Evolutionary conservation across 2,113 vertebrate species (phyloP).

Genomic region (Coptodon rendalli): DNA sequence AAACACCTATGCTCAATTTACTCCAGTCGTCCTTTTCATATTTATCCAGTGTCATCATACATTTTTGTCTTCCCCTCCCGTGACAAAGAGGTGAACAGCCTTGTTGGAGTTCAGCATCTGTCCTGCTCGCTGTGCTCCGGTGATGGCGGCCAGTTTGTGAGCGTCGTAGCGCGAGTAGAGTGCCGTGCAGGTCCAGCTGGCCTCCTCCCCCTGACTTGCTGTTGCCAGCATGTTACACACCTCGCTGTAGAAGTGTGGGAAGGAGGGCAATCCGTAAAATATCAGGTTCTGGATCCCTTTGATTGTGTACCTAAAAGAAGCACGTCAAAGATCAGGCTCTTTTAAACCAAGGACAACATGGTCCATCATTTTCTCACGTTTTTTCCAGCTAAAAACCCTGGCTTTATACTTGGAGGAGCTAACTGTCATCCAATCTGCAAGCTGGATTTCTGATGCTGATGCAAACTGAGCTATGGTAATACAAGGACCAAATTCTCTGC

Average conservation of each 20-base stretch:
- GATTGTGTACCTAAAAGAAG: conserved; percentile 79
- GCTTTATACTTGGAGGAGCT: neutral
- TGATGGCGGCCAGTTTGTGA: conserved; percentile 82
- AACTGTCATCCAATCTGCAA: neutral
- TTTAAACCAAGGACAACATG: neutral
- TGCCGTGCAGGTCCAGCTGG: conserved; percentile 90
- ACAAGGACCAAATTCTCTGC: neutral
- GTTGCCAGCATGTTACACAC: conserved; percentile 91
- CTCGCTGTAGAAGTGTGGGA: conserved; percentile 94
- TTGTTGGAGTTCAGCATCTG: conserved; percentile 93
- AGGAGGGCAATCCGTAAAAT: conserved; percentile 91
- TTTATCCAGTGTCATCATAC: conserved; percentile 44
- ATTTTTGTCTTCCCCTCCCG: conserved; percentile 78
- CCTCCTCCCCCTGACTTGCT: conserved; percentile 68
- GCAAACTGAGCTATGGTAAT: neutral
- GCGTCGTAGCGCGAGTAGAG: conserved; percentile 90
- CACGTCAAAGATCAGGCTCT: neutral
- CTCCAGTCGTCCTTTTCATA: neutral
- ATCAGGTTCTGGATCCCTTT: conserved; percentile 91
- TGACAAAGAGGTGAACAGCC: conserved; percentile 89
- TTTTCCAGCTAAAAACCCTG: neutral
- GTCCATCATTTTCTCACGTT: neutral
- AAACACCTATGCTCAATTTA: neutral
- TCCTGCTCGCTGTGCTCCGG: conserved; percentile 83
- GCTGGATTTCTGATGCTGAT: neutral